Evolutionary conservation across 2,888 invertebrate genomes (phyloP).

Genomic region (Lucinisca nassula): DNA sequence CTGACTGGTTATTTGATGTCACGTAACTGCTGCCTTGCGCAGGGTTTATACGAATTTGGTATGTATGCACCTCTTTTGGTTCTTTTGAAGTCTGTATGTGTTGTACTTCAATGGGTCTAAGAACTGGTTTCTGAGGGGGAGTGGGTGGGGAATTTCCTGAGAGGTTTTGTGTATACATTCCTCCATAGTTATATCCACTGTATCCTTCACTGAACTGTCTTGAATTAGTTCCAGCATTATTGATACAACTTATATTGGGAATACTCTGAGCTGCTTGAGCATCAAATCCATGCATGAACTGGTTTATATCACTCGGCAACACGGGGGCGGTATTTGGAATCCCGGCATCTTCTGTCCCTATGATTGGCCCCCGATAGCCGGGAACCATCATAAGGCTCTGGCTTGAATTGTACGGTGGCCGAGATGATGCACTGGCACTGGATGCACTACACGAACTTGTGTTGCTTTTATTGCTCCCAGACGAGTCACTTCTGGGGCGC

Average conservation of each 20-base stretch:
- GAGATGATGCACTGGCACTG: constrained; percentile 46
- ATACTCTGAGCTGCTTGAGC: constrained; percentile 40
- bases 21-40: constrained; percentile 11
- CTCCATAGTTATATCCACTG: constrained; percentile 30
- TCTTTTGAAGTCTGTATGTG: constrained; percentile 59
- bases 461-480: constrained; percentile 74
- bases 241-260: constrained; percentile 68
- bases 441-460: constrained; percentile 73
- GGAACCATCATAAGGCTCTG: constrained; percentile 62
- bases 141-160: constrained; percentile 55
- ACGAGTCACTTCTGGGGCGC: constrained; percentile 74
- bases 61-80: constrained; percentile 12
- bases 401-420: constrained; percentile 58
- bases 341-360: constrained; percentile 27
- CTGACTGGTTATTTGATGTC: constrained; percentile 25
- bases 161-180: constrained; percentile 39
- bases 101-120: constrained; percentile 65
- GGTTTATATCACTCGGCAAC: constrained; percentile 67
- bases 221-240: constrained; percentile 32
- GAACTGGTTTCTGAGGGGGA: constrained; percentile 38
- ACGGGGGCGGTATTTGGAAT: constrained; percentile 64
- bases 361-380: constrained; percentile 67
- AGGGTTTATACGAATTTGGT: constrained; percentile 48
- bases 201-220: constrained; percentile 22
- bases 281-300: constrained; percentile 59